phyloP scores from a whole-genome alignment of 2,797 vertebrate genomes.

The Ctenopoma kingsleyae region DNA sequence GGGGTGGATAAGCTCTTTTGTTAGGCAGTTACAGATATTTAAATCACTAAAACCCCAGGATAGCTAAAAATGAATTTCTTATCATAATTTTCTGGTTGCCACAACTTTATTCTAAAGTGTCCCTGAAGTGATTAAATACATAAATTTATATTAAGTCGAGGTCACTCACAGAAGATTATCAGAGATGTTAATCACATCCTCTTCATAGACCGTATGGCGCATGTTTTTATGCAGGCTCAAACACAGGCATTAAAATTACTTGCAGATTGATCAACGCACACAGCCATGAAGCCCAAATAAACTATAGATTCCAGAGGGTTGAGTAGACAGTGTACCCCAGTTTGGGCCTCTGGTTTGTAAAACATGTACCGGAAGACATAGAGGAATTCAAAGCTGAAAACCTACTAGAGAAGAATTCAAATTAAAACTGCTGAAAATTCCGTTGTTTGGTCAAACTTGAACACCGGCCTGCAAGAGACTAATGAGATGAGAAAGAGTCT shows the following conservation, averaged over 20 bases:
- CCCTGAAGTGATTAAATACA: constrained; percentile 48
- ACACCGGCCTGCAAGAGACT: constrained; percentile 19
- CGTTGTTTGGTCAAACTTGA: constrained; percentile 20
- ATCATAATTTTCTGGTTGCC: constrained; percentile 48
- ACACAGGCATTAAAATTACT: constrained; percentile 38
- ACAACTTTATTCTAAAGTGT: constrained; percentile 29
- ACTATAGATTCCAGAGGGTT: constrained; percentile 45
- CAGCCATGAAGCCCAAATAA: constrained; percentile 52
- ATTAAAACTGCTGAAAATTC: constrained; percentile 18
- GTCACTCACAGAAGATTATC: constrained; percentile 47
- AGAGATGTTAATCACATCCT: constrained; percentile 34
- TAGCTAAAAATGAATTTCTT: constrained; percentile 54
- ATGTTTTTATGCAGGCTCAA: constrained; percentile 25
- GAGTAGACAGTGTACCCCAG: constrained; percentile 27
- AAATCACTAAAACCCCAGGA: constrained; percentile 37
- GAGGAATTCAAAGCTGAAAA: constrained; percentile 33
- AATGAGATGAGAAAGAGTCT: constrained; percentile 21
- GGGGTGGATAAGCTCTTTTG: constrained; percentile 64
- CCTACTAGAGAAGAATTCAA: constrained; percentile 16
- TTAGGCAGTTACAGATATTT: constrained; percentile 55
- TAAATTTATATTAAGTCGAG: constrained; percentile 24
- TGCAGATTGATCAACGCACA: constrained; percentile 32
- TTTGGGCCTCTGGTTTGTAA: constrained; percentile 33
- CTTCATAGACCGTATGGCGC: constrained; percentile 15
- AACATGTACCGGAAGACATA: constrained; percentile 19